phyloP scores from a whole-genome alignment of 1,140 invertebrate species.

The Papilio glaucus region DNA sequence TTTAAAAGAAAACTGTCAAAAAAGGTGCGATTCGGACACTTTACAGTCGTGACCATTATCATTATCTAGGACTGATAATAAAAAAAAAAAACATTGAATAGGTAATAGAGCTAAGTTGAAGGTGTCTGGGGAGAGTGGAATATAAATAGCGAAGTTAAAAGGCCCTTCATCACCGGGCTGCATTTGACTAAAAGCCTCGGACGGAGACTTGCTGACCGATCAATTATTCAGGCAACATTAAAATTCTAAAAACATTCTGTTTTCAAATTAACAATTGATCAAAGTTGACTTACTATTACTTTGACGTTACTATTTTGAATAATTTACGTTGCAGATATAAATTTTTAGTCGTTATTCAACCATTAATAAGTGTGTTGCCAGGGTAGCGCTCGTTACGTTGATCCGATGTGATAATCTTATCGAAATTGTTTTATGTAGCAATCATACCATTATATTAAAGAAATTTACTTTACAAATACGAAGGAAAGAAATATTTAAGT shows the following conservation, averaged over 20 bases:
- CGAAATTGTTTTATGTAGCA: too few species aligned
- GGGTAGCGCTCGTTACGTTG: too few species aligned
- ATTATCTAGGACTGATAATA: neutral
- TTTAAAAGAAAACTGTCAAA: too few species aligned
- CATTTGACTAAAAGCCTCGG: constrained; percentile 33
- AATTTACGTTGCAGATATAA: neutral
- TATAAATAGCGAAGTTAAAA: constrained; percentile 33
- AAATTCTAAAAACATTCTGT: constrained; percentile 23
- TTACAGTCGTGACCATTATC: neutral
- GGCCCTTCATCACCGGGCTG: constrained; percentile 12
- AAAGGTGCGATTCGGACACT: too few species aligned
- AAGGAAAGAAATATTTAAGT: too few species aligned
- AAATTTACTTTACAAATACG: too few species aligned
- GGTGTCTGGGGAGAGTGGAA: neutral
- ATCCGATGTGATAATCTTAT: too few species aligned
- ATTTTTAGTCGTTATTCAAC: too few species aligned
- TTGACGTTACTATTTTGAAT: neutral
- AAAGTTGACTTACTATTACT: neutral
- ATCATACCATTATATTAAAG: too few species aligned
- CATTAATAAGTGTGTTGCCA: too few species aligned
- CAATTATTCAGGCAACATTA: constrained; percentile 25
- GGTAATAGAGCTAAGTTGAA: neutral
- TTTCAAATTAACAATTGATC: constrained; percentile 22
- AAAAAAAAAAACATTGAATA: neutral
- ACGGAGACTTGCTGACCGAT: constrained; percentile 13